These are phyloP conservation scores for Lepidiolamprologus cunningtoni DNA, from an alignment of 2,113 vertebrate species.

Conservation along the genomic window DNA sequence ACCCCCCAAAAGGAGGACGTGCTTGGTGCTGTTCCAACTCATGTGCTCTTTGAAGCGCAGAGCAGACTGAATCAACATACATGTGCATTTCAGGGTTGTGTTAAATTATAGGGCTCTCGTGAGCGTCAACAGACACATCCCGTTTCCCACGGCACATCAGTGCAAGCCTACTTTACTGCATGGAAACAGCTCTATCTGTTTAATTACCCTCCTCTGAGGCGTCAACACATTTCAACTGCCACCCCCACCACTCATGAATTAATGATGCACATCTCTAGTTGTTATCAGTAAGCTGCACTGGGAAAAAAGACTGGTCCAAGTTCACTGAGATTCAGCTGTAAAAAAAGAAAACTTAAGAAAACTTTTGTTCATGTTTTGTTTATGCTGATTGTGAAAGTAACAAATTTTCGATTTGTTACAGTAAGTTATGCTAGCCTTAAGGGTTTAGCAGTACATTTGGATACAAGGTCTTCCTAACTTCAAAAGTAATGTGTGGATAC, in stretches of 20 bases:
- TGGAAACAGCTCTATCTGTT: conserved; percentile 60
- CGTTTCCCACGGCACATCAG: background rate
- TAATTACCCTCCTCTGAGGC: conserved; percentile 67
- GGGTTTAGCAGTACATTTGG: background rate
- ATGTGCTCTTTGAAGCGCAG: conserved; percentile 14
- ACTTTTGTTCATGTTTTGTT: conserved; percentile 3
- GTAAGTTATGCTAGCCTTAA: background rate
- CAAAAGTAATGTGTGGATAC: background rate
- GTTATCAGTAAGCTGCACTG: conserved; percentile 54
- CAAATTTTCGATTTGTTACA: background rate
- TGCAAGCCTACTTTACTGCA: conserved; percentile 20
- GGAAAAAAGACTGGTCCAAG: conserved; percentile 44
- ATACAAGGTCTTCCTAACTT: background rate
- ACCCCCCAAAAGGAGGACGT: background rate
- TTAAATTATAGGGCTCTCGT: conserved; percentile 6
- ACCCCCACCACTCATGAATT: conserved; percentile 62
- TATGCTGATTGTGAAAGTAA: background rate
- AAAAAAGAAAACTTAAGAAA: background rate
- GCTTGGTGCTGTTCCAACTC: background rate
- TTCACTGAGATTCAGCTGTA: conserved; percentile 39
- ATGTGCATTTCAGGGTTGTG: background rate
- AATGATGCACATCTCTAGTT: conserved; percentile 58
- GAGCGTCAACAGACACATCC: conserved; percentile 20
- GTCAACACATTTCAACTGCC: conserved; percentile 49
- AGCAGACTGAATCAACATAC: conserved; percentile 1